Evolutionary conservation across 2,888 invertebrate genomes (phyloP), one percentile per base, ranked within the genome.

Genomic region (Mactromeris polynyma): DNA sequence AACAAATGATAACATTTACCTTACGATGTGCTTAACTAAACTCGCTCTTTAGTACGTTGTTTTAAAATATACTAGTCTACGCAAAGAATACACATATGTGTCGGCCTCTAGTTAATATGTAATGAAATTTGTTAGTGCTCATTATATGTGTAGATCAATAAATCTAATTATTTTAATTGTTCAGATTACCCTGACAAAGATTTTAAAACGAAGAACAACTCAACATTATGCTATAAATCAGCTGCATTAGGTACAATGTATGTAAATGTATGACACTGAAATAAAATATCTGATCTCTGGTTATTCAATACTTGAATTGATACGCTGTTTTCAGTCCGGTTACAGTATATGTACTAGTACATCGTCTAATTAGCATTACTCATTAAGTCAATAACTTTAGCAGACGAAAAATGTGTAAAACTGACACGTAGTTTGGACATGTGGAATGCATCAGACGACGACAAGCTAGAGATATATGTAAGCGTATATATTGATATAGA

Each of bases 371-470:
- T 73, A 73, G 31, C 17, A 73, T 73, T 73, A 73, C 36, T 73
- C 73, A 73, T 73, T 73, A 73, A 73, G 73, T 73, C 73, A 33
- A 26, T 73, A 17, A 64, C 58, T 64, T 64, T 0, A 64, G 58
- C 58, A 73, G 73, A 73, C 73, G 36, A 73, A 73, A 73, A 73
- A 73, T 73, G 73, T 73, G 73, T 73, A 33, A 73, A 73, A 4
- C 33, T 73, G 73, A 73, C 73, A 33, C 31, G 17, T 73, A 19
- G 19, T 36, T 73, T 73, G 19, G 36, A 73, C 73, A 73, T 73
- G 6, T 36, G 73, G 73, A 33, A 73, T 73, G 36, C 31, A 73
- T 73, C 33, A 73, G 73, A 36, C 36, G 73, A 73, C 26, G 31
- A 69, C 19, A n/a, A 73, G 73, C n/a, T 33, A 73, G 17, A 33